Base-by-base conservation (phyloP, 2,888 invertebrate genomes). In the Gandaritis pyraliata region DNA sequence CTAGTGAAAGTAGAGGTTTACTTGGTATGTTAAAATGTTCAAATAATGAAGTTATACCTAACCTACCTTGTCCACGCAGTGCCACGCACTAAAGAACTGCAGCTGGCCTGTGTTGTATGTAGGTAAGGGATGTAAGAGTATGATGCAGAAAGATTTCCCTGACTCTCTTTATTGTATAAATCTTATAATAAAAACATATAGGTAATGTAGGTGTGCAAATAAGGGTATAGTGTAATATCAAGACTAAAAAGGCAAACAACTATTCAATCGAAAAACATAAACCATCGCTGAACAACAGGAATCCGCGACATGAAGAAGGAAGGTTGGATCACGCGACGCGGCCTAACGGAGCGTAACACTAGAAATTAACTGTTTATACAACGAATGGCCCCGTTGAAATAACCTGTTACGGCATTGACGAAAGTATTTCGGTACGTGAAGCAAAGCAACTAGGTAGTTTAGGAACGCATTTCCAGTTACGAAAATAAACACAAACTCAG, bases 311-410 rank as follows among this genome's bases (percentile, higher is more conserved):
- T 74, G 75, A 81, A 86, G 84, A 83, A 88, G 90, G 90, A 90
- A 90, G 86, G 74, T 66, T 72, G 75, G 76, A 72, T 77, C 90
- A 90, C 89, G 90, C 89, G 88, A 90, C 83, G 83, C 72, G 69
- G 75, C 73, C 85, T 87, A 90, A 87, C 90, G 88, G 88, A 87
- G 86, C 90, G 88, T 87, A 84, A 80, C 87, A 83, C 79, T 85
- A 89, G 87, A 88, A 90, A 90, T 90, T 90, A 89, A 90, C 91
- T 85, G 90, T 90, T 54, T 90, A 88, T 87, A 87, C 51, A 53
- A 30, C 73, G 75, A 74, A 76, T 70, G 75, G 77, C 78, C 74
- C 76, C 80, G 83, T 85, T 81, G 74, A 80, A 81, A 81, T 81
- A 84, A 85, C 83, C 81, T 86, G 85, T 86, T 86, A 87, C 82